Conservation (phyloP, 2,113 vertebrate species). For the Malurus melanocephalus region DNA sequence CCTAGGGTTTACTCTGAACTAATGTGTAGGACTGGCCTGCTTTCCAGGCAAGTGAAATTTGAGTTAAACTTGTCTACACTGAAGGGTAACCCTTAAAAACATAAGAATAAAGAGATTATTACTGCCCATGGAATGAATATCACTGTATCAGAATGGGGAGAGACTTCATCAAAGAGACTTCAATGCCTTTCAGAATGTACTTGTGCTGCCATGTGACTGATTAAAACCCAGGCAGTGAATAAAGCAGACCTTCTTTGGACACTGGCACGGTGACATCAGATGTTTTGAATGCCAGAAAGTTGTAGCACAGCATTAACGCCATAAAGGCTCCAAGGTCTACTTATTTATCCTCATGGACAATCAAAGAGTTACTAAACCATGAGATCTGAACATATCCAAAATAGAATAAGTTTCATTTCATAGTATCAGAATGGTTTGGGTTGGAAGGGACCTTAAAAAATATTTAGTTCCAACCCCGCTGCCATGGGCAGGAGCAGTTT, state of each 20-base stretch:
- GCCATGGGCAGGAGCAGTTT: rapidly evolving
- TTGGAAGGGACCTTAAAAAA: neutral
- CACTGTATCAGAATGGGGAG: neutral
- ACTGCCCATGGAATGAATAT: neutral
- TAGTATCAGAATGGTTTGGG: neutral
- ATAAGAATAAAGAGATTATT: neutral
- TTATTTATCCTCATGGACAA: neutral
- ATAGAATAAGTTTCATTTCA: neutral
- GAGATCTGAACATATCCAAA: neutral
- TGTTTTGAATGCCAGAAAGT: neutral
- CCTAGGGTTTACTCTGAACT: neutral
- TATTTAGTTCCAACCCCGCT: neutral
- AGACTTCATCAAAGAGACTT: neutral
- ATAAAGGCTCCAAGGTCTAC: neutral
- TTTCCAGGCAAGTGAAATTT: neutral
- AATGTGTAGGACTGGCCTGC: neutral
- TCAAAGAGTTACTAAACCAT: neutral
- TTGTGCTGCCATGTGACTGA: neutral
- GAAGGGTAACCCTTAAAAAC: neutral
- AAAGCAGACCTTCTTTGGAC: neutral
- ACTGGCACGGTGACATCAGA: neutral
- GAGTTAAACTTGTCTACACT: neutral
- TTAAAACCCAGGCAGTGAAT: neutral
- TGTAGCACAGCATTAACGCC: neutral
- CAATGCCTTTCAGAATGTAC: neutral